These are phyloP conservation scores for Ephestia elutella DNA, from an alignment of 1,140 invertebrate species.

Conservation along the genomic window DNA sequence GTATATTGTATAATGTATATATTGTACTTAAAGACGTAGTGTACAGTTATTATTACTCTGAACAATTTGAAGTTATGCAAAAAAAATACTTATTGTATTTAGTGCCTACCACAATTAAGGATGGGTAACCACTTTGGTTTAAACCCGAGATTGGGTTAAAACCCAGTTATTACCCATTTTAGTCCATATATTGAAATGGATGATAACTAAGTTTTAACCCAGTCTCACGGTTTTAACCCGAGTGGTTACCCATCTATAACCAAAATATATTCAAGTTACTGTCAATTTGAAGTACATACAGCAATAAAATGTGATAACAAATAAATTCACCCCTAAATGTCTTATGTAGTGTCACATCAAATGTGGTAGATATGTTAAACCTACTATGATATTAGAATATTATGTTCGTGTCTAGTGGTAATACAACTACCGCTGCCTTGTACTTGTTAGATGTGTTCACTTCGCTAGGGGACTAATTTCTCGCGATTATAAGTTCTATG, in stretches of 20 bases:
- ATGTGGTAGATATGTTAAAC: neutral
- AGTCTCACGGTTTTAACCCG: too few relatives aligned
- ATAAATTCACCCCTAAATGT: neutral
- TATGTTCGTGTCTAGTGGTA: neutral
- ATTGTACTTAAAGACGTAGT: neutral
- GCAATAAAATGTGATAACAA: conserved; percentile 1
- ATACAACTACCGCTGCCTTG: neutral
- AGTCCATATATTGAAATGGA: too few relatives aligned
- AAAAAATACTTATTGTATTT: neutral
- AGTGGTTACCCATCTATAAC: too few relatives aligned
- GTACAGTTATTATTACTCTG: neutral
- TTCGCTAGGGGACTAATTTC: too few relatives aligned
- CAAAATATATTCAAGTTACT: neutral
- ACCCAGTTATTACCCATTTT: too few relatives aligned
- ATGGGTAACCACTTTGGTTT: too few relatives aligned
- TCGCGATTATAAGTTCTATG: too few relatives aligned
- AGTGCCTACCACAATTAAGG: neutral
- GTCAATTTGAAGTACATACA: neutral
- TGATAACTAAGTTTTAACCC: too few relatives aligned
- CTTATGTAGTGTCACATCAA: neutral
- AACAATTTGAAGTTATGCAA: too few relatives aligned
- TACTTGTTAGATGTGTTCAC: too few relatives aligned
- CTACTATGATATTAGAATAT: neutral
- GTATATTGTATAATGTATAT: conserved; percentile 1
- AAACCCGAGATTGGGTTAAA: too few relatives aligned